Evolutionary conservation across 2,888 invertebrate species (phyloP), one percentile per base, ranked within the genome.

Genomic region (Nomada ferruginata): DNA sequence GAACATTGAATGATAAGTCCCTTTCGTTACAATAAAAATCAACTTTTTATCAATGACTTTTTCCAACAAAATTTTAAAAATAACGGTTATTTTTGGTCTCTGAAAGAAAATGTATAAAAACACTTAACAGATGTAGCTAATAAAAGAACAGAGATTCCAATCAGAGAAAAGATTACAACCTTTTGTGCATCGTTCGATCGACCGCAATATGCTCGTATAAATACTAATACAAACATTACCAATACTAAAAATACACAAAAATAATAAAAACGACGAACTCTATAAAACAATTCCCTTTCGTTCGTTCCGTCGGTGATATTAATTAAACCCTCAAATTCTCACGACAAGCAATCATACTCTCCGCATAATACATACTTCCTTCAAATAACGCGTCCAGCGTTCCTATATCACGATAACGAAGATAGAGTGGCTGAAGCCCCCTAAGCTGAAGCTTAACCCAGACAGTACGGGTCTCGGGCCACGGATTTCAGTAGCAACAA

Each of bases 401-500:
- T 23, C 47, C 61, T 53, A 23, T 71, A 71, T 71, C 71, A 23
- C 61, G 71, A 63, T 72, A 72, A 63, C 71, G 71, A 72, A 72
- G 52, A 72, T 26, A 63, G 61, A 63, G 61, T 23, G 42, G 10
- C 10, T 42, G 23, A 63, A 53, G 61, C 52, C 42, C 52, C 10
- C 26, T 63, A 72, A 72, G 61, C 63, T 3, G 42, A 53, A 15
- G 71, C 71, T 72, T 72, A 52, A 20, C 59, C 23, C 50, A 18
- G 59, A 73, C 47, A 29, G 23, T 26, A 26, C 15, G 18, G 29
- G 50, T 63, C 78, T 60, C 26, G 11, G 65, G 47, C 66, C 66
- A 60, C 79, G 72, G 80, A 69, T 73, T 79, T 73, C 79, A 42
- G 53, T 73, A 20, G 69, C 68, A 73, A 53, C 72, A 66, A 50